Base-by-base conservation (phyloP, 53 echinoderm and acorn worm genomes). In the Hippasteria phrygiana region DNA sequence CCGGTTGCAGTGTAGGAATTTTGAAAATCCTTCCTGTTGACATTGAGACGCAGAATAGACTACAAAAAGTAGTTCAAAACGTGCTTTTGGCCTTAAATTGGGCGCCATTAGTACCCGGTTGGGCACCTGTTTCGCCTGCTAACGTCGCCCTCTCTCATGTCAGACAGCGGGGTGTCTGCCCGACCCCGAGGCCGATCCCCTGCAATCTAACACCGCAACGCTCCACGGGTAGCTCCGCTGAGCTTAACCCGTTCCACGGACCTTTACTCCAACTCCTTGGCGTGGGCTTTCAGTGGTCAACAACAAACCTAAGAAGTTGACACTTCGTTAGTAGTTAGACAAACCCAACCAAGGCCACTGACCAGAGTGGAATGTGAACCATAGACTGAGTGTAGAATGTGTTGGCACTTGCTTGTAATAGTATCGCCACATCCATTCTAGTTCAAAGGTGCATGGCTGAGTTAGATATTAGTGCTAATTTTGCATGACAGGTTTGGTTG, bases 321-420 rank as follows among this genome's bases (percentile, higher is more conserved):
- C 26, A 80, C 22, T 24, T 42, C 10, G 47, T 82, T 29, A 11
- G 24, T 20, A 47, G 53, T 51, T 51, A 39, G 79, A 56, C 40
- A 69, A n/a, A 83, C 29, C 4, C n/a, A 53, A 59, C n/a, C 85
- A 70, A 70, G 85, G 85, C 69, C 85, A 85, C 70, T 85, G 85
- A 85, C 85, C 85, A 85, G 85, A 50, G 35, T 27, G 71, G 85
- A 70, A 85, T 85, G 85, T 50, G 85, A 85, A 85, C 85, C 85
- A 50, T 32, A 71, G 70, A 45, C 85, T 24, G 47, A 36, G 50
- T 71, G 27, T 71, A 71, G 31, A 33, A 46, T 71, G 22, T 55
- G 1, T 18, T 18, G 34, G 29, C 1, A 12, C 20, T 50, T 47
- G 50, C 27, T 22, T 71, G 71, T 85, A 85, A 85, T 71, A 53